Evolutionary conservation across 2,113 vertebrate genomes (phyloP).

Genomic region (Sitta europaea): DNA sequence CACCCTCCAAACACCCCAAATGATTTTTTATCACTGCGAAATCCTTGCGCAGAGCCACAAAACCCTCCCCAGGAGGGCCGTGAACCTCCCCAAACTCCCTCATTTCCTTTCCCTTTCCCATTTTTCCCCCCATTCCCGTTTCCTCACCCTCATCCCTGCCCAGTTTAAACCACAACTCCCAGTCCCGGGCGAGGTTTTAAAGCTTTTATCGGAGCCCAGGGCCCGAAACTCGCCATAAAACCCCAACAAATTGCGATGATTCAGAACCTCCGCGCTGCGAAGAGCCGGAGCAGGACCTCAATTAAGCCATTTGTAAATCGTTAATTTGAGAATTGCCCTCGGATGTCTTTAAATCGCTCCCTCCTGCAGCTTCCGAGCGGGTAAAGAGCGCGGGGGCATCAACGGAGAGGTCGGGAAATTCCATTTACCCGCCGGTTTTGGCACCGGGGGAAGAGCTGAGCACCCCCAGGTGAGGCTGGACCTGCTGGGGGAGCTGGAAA

Average conservation of each 20-base stretch:
- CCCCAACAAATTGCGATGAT: not conserved
- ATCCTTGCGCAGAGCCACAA: fast-evolving
- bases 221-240: not conserved
- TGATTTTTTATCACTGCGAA: fast-evolving
- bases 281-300: slow-evolving; percentile 37
- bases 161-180: not conserved
- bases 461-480: not conserved
- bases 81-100: fast-evolving
- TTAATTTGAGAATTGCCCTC: slow-evolving; percentile 61
- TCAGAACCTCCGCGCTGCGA: not conserved
- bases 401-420: not conserved
- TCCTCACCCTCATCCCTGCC: not conserved
- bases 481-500: not conserved
- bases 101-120: fast-evolving
- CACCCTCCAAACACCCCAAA: not conserved
- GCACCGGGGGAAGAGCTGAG: not conserved
- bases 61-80: fast-evolving
- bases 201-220: not conserved
- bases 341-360: slow-evolving; percentile 41
- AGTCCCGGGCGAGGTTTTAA: not conserved
- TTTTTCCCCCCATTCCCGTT: not conserved
- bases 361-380: slow-evolving; percentile 21
- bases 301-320: slow-evolving; percentile 60
- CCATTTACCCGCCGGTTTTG: not conserved
- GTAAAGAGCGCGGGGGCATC: not conserved